phyloP scores from a whole-genome alignment of 1,140 invertebrate species.

The Scaptodrosophila lebanonensis region DNA sequence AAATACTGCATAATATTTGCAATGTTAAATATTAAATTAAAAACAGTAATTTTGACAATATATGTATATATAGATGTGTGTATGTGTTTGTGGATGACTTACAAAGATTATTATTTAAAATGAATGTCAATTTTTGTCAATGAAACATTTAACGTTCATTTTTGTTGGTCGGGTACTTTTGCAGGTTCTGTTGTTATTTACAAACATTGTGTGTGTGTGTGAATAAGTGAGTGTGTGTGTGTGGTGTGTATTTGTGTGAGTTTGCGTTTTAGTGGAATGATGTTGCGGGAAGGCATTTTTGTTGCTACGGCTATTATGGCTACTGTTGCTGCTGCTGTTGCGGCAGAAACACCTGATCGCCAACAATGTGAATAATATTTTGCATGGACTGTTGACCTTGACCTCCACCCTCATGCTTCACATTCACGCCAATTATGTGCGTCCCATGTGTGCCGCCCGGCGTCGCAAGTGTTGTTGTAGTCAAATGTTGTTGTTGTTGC shows the following conservation, averaged over 20 bases:
- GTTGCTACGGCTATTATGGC: slow-evolving; percentile 11
- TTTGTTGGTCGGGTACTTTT: no score
- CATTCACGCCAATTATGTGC: slow-evolving; percentile 45
- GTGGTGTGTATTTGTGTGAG: slow-evolving; percentile 19
- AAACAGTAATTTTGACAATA: slow-evolving; percentile 34
- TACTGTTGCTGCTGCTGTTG: slow-evolving; percentile 50
- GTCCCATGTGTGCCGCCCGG: slow-evolving; percentile 51
- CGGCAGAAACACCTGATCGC: slow-evolving; percentile 64
- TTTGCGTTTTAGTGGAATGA: slow-evolving; percentile 46
- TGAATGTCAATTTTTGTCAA: slow-evolving; percentile 56
- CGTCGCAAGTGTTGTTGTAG: slow-evolving; percentile 35
- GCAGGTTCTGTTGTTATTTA: slow-evolving; percentile 61
- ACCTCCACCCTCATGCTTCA: slow-evolving; percentile 51
- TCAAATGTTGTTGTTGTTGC: slow-evolving; percentile 50
- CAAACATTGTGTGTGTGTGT: no score
- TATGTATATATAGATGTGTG: slow-evolving; percentile 33
- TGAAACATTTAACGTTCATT: slow-evolving; percentile 54
- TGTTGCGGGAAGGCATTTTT: slow-evolving; percentile 26
- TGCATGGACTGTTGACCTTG: slow-evolving; percentile 56
- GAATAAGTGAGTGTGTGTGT: slow-evolving; percentile 24
- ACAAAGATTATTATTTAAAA: slow-evolving; percentile 58
- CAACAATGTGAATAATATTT: slow-evolving; percentile 75
- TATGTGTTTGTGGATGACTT: no score
- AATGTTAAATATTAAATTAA: slow-evolving; percentile 29
- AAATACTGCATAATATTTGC: slow-evolving; percentile 67